Percentiles rank a stretch among this genome's conserved stretches.
Evolutionary conservation across 2,797 vertebrate species (phyloP).

Genomic region (Melanogrammus aeglefinus): DNA sequence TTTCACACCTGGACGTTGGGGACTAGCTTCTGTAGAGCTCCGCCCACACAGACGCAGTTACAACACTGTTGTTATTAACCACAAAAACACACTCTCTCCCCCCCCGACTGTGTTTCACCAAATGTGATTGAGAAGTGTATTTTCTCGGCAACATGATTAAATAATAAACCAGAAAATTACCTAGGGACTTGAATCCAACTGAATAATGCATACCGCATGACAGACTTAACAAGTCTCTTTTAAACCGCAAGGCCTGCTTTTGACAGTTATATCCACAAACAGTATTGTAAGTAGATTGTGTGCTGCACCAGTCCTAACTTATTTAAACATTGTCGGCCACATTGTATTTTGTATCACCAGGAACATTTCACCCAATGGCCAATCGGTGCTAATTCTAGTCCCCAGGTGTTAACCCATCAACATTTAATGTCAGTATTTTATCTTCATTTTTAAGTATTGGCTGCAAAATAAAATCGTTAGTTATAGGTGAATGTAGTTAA

Average conservation of each 20-base stretch:
- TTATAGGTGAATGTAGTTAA: constrained; percentile 1
- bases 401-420: background rate
- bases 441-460: background rate
- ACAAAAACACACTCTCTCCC: background rate
- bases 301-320: background rate
- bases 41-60: background rate
- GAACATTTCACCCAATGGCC: background rate
- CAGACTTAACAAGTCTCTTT: constrained; percentile 38
- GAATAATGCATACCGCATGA: constrained; percentile 54
- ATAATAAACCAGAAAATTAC: constrained; percentile 49
- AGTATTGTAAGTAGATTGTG: background rate
- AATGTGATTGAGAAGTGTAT: background rate
- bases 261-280: constrained; percentile 26
- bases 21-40: background rate
- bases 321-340: background rate
- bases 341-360: too few species aligned
- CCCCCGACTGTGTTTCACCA: background rate
- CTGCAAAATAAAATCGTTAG: background rate
- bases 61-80: background rate
- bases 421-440: background rate
- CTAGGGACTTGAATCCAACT: constrained; percentile 46
- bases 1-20: background rate
- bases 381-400: background rate
- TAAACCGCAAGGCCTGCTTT: constrained; percentile 25
- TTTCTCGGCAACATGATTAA: constrained; percentile 51